Percentiles rank a stretch among this genome's conserved stretches.
Evolutionary conservation across 2,113 vertebrate species (phyloP).

Genomic region (Gallinago media): DNA sequence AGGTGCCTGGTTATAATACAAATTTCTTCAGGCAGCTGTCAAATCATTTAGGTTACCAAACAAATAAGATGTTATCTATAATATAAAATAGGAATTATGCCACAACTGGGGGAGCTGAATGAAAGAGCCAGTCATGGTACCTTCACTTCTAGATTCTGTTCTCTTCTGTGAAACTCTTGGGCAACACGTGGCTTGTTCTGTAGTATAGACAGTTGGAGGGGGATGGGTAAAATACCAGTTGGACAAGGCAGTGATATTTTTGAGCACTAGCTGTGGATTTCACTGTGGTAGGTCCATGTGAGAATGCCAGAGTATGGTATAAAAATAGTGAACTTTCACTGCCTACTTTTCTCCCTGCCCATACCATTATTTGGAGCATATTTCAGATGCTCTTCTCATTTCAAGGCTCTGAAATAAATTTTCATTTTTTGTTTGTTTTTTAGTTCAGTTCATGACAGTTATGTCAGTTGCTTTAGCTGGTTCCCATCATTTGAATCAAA

Average conservation of each 20-base stretch:
- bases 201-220: neutral
- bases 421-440: neutral
- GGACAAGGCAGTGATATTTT: neutral
- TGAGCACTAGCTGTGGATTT: neutral
- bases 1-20: neutral
- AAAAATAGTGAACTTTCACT: slow-evolving; percentile 25
- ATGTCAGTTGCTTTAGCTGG: slow-evolving; percentile 53
- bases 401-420: slow-evolving; percentile 41
- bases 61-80: neutral
- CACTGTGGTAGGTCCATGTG: slow-evolving; percentile 42
- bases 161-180: neutral
- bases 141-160: neutral
- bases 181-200: neutral
- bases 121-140: neutral
- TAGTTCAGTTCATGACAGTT: slow-evolving; percentile 31
- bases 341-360: neutral
- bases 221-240: neutral
- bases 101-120: neutral
- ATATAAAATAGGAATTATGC: neutral
- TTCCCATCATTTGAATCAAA: slow-evolving; percentile 57
- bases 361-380: slow-evolving; percentile 13
- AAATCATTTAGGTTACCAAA: neutral
- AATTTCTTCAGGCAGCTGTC: neutral
- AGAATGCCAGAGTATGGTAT: neutral
- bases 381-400: slow-evolving; percentile 24